Base-by-base conservation (phyloP, 2,888 invertebrate species). In the Arctia plantaginis region DNA sequence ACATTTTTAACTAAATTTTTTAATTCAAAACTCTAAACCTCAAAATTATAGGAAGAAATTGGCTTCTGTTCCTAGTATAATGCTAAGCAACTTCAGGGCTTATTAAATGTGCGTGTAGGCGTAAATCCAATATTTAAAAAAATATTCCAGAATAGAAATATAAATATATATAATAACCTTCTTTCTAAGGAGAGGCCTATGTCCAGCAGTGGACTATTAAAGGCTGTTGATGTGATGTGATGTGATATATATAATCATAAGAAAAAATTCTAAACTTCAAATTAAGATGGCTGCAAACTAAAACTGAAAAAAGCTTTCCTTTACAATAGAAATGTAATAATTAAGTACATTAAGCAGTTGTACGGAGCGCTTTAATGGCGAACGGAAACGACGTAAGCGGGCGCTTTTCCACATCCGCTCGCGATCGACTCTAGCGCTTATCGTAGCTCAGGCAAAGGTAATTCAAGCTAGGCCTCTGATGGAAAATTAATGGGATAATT, bases 391-490 rank as follows among this genome's bases (percentile, higher is more conserved):
- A 72, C 78, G 81, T 84, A 86, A 88, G 85, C 86, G 88, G 69
- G 85, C 85, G 84, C 86, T 88, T 88, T 85, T 82, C 87, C 85
- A 86, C 87, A 81, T 87, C 88, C 87, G 84, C 73, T 41, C 68
- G 69, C 81, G 67, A 84, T 83, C 75, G 80, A 80, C 74, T 80
- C 77, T 78, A 79, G 77, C 77, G 59, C 73, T 81, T 86, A 84
- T 84, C 82, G 80, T 73, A 65, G 68, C 83, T 79, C 83, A 75
- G 82, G 81, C 84, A 72, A 83, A 73, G 84, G 84, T 83, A 84
- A 84, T 79, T 83, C 84, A 66, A 72, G 74, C 79, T 85, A 74
- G 72, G 78, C 77, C 77, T 75, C 30, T 80, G 66, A 77, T 76
- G 66, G 74, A 75, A 77, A 83, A 81, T 77, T 85, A 76, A 83